Evolutionary conservation across 2,797 vertebrate genomes (phyloP).

Genomic region (Tinamus major): DNA sequence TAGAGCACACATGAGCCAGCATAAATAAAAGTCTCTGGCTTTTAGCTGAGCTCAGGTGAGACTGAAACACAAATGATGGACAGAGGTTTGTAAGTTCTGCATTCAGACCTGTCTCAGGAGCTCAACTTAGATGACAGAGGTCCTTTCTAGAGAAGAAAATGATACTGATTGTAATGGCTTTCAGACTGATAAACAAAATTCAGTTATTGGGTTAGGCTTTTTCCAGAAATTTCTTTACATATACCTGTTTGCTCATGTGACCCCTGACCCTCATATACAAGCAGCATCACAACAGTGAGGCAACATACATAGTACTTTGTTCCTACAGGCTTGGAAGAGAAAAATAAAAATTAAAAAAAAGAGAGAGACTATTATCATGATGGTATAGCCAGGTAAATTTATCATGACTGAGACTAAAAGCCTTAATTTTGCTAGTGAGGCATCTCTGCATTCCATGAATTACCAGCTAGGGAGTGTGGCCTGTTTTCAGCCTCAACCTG

Average conservation of each 20-base stretch:
- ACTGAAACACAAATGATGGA: neutral
- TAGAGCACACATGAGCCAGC: neutral
- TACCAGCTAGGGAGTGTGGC: neutral
- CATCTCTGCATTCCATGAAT: neutral
- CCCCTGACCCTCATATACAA: neutral
- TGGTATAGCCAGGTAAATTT: neutral
- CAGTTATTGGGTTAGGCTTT: neutral
- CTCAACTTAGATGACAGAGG: neutral
- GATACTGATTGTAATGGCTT: neutral
- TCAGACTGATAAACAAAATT: neutral
- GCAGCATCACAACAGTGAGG: neutral
- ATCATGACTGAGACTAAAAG: neutral
- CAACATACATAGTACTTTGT: neutral
- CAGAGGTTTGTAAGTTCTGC: neutral
- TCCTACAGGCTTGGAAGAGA: neutral
- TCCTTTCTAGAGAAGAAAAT: neutral
- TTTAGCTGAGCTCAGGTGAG: neutral
- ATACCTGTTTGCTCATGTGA: neutral
- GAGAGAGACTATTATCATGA: neutral
- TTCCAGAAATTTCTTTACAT: neutral
- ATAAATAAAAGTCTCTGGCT: neutral
- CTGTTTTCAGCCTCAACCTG: neutral
- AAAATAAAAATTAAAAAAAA: neutral
- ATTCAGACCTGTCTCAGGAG: neutral
- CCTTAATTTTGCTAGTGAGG: neutral